phyloP scores from a whole-genome alignment of 2,797 vertebrate species.

The Sparidentex hasta region DNA sequence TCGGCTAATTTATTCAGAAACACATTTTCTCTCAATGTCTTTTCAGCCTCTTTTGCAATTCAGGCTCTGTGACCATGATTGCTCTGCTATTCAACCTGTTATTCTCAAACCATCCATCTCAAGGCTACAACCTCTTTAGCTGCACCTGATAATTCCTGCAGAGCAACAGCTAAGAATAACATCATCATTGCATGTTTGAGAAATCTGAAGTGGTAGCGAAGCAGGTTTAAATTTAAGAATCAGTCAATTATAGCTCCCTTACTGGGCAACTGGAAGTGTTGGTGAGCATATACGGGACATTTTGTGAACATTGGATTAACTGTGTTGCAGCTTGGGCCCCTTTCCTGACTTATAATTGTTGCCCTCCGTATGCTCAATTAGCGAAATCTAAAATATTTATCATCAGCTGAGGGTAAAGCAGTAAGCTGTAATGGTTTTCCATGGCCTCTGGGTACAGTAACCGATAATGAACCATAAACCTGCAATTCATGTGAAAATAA shows the following conservation, averaged over 20 bases:
- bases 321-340: background rate
- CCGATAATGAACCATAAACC: constrained; percentile 23
- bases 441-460: constrained; percentile 11
- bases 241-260: background rate
- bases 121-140: constrained; percentile 28
- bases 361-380: background rate
- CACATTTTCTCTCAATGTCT: constrained; percentile 26
- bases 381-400: constrained; percentile 30
- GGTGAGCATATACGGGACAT: background rate
- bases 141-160: constrained; percentile 13
- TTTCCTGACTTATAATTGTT: background rate
- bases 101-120: constrained; percentile 18
- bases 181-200: background rate
- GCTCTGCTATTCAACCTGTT: constrained; percentile 23
- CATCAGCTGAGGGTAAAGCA: constrained; percentile 3
- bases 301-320: background rate
- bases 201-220: background rate
- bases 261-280: background rate
- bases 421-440: constrained; percentile 9
- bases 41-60: constrained; percentile 8
- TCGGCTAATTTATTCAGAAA: constrained; percentile 27
- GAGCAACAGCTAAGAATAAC: constrained; percentile 5
- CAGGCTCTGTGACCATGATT: background rate
- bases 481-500: constrained; percentile 19
- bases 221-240: background rate